A percentile compares a stretch with the other conserved stretches of the same genome.
Evolutionary conservation across 2,888 invertebrate genomes (phyloP).

Genomic region (Reticulitermes lucifugus): DNA sequence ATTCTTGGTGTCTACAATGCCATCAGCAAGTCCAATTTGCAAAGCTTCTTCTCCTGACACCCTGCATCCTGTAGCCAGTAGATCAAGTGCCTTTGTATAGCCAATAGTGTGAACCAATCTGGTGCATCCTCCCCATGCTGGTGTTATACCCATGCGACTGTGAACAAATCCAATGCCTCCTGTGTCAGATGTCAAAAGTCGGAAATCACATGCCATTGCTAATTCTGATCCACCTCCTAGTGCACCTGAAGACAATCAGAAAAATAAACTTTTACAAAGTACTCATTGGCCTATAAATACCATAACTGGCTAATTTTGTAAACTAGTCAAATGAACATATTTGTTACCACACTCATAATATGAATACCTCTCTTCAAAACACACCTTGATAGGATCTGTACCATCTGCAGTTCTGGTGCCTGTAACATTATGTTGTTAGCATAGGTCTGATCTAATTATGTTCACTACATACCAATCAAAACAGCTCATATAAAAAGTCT

Average conservation of each 20-base stretch:
- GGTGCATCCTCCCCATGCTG: conserved; percentile 67
- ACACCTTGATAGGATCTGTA: conserved; percentile 28
- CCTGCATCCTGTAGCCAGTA: conserved; percentile 60
- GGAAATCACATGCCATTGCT: conserved; percentile 65
- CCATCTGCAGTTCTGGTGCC: no score
- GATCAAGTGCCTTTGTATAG: conserved; percentile 60
- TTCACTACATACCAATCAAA: no score
- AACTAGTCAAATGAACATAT: no score
- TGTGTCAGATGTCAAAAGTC: conserved; percentile 59
- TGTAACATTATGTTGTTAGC: no score
- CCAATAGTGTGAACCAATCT: conserved; percentile 63
- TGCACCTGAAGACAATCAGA: conserved; percentile 58
- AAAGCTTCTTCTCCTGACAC: conserved; percentile 60
- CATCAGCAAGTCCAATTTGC: conserved; percentile 62
- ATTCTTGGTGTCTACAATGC: conserved; percentile 58
- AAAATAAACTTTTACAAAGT: conserved; percentile 18
- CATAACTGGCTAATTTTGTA: no score
- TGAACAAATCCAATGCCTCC: conserved; percentile 66
- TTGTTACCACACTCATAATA: no score
- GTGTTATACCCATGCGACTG: conserved; percentile 64
- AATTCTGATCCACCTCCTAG: conserved; percentile 70
- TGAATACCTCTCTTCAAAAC: background rate
- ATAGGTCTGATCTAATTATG: no score
- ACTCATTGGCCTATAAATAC: background rate
- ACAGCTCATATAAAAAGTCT: no score